A percentile compares a stretch with the other conserved stretches of the same genome.
These are phyloP conservation scores for Phacellophora camtschatica DNA, from an alignment of 30 jellyfish, hydroid and myxozoan species.

Conservation along the genomic window DNA sequence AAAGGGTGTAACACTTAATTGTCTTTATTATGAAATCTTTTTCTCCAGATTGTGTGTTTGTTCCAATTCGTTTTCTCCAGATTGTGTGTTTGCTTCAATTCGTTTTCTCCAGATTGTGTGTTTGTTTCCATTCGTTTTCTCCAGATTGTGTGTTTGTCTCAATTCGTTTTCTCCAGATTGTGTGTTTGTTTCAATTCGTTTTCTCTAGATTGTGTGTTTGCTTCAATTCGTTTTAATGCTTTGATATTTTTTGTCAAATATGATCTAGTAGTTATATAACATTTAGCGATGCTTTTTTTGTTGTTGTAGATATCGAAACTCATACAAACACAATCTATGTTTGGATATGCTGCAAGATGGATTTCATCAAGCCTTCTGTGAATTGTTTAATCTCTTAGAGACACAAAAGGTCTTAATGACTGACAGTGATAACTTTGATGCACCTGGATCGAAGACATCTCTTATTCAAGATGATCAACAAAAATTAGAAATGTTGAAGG, in stretches of 20 bases:
- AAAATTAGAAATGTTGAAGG: slow-evolving; percentile 40
- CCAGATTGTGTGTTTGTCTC: too few relatives aligned
- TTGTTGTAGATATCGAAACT: slow-evolving; percentile 59
- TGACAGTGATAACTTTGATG: slow-evolving; percentile 17
- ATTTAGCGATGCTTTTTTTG: background rate
- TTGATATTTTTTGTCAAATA: background rate
- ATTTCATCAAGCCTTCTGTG: slow-evolving; percentile 86
- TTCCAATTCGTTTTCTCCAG: too few relatives aligned
- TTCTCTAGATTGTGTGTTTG: too few relatives aligned
- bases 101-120: too few relatives aligned
- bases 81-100: too few relatives aligned
- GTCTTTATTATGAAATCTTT: too few relatives aligned
- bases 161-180: too few relatives aligned
- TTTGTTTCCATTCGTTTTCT: too few relatives aligned
- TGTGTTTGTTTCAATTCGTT: too few relatives aligned
- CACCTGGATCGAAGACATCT: slow-evolving; percentile 6
- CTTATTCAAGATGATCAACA: slow-evolving; percentile 65
- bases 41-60: too few relatives aligned
- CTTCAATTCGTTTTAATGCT: background rate
- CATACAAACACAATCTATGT: slow-evolving; percentile 75
- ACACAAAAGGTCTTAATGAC: slow-evolving; percentile 1
- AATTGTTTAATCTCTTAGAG: slow-evolving; percentile 66
- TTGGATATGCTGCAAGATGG: slow-evolving; percentile 89
- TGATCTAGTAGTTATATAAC: background rate
- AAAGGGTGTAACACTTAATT: background rate